A percentile compares a stretch with the other conserved stretches of the same genome.
These are phyloP conservation scores for Sternarchorhynchus goeldii DNA, from an alignment of 2,797 vertebrate genomes.

Conservation along the genomic window DNA sequence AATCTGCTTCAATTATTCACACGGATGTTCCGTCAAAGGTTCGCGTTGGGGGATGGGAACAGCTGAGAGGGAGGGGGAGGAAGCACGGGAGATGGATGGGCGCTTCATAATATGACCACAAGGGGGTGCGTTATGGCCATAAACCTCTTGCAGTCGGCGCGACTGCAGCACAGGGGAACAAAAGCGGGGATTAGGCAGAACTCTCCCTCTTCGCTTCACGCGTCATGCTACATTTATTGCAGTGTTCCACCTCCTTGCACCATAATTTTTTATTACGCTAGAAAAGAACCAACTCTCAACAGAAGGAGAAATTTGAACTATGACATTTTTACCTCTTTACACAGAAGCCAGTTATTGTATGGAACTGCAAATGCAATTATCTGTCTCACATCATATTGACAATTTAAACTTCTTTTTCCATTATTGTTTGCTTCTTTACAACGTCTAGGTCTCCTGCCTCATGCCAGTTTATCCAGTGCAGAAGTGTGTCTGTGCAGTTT, in stretches of 20 bases:
- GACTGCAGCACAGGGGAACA: conserved; percentile 16
- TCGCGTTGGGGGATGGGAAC: not conserved
- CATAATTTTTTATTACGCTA: not conserved
- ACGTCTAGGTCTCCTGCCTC: no score
- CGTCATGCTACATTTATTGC: conserved; percentile 22
- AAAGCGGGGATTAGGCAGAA: conserved; percentile 9
- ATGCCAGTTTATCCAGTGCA: no score
- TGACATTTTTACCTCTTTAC: no score
- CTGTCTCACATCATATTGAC: no score
- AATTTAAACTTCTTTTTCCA: no score
- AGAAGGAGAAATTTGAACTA: no score
- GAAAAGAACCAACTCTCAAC: no score
- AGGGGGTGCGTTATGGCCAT: conserved; percentile 22
- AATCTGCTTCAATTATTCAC: conserved; percentile 36
- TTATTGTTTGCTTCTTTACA: no score
- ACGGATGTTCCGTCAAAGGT: conserved; percentile 1
- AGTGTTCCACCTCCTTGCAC: not conserved
- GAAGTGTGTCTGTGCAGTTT: no score
- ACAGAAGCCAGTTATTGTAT: no score
- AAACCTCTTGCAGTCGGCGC: not conserved
- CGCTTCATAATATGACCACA: not conserved
- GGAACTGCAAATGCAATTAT: no score
- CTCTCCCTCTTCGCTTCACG: conserved; percentile 9
- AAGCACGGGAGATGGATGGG: not conserved
- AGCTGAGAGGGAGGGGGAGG: conserved; percentile 27